A percentile compares a stretch with the other conserved stretches of the same genome.
These are phyloP conservation scores for Aptenodytes forsteri DNA, from an alignment of 2,113 vertebrate species.

Conservation along the genomic window DNA sequence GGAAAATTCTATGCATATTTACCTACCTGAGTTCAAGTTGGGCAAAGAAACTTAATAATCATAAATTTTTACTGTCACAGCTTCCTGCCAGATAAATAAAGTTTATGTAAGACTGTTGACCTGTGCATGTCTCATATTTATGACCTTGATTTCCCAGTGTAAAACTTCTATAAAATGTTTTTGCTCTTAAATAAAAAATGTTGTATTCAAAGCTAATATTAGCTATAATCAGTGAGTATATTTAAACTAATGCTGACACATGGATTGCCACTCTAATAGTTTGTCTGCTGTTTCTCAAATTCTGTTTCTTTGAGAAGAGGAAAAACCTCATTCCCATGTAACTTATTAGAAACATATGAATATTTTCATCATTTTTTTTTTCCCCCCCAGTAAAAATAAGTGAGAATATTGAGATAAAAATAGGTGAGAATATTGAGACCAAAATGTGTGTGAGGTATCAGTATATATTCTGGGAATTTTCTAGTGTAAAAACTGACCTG, in stretches of 20 bases:
- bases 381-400: accelerated
- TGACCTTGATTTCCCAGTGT: not conserved
- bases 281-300: not conserved
- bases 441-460: not conserved
- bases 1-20: not conserved
- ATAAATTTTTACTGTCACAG: not conserved
- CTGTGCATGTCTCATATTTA: not conserved
- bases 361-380: not conserved
- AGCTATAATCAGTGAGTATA: not conserved
- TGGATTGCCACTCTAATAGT: not conserved
- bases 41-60: not conserved
- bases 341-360: not conserved
- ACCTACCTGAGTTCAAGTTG: not conserved
- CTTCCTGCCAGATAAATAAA: not conserved
- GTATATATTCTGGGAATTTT: not conserved
- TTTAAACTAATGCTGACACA: not conserved
- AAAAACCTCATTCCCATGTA: not conserved
- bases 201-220: not conserved
- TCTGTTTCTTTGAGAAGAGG: not conserved
- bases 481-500: not conserved
- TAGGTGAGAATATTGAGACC: not conserved
- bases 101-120: not conserved
- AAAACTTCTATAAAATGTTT: not conserved
- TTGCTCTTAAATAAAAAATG: not conserved
- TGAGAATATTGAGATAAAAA: no score